Evolutionary conservation across 2,797 vertebrate genomes (phyloP), one percentile per base, ranked within the genome.

Genomic region (Prunella strophiata): DNA sequence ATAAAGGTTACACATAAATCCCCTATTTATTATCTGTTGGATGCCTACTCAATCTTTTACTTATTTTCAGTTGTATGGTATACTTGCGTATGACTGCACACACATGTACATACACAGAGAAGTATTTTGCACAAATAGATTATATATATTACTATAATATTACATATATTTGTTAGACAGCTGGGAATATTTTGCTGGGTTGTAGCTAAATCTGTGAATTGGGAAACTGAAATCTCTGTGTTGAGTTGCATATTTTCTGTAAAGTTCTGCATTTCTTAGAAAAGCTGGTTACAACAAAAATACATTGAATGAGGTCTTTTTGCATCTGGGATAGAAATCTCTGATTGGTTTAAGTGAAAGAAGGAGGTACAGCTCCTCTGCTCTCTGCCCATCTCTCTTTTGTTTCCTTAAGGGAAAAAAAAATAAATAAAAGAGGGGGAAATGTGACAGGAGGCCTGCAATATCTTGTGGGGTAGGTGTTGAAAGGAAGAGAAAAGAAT

Each of bases 21-120:
- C 81, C n/a, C 21, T 57, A 1, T 73, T 72, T 73, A 18, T 59
- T 85, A 51, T 17, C 10, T 34, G 6, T 67, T 92, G 17, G n/a
- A 57, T 79, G 16, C 7, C 32, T 90, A 51, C 29, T 5, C 8
- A 8, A 55, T 50, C 26, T 54, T 78, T 61, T 47, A 65, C 19
- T 85, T 83, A 27, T 80, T 70, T 77, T 74, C 20, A 30, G 10
- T 80, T 47, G 4, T 30, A 43, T 45, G 17, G 23, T 70, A 5
- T 67, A 20, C 57, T 78, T 74, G 4, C 30, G 16, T 5, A 3
- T 34, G 14, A 20, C 25, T 34, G 22, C 11, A 6, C 8, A 23
- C 6, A 16, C 30, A 13, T 2, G 5, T 25, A 7, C 5, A 4
- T 29, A 51, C 9, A n/a, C 2, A 63, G 1, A 65, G 7, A 47